A percentile compares a stretch with the other conserved stretches of the same genome.
Conservation (phyloP, 1,140 invertebrate species). For the Panagrolaimus sp. region DNA sequence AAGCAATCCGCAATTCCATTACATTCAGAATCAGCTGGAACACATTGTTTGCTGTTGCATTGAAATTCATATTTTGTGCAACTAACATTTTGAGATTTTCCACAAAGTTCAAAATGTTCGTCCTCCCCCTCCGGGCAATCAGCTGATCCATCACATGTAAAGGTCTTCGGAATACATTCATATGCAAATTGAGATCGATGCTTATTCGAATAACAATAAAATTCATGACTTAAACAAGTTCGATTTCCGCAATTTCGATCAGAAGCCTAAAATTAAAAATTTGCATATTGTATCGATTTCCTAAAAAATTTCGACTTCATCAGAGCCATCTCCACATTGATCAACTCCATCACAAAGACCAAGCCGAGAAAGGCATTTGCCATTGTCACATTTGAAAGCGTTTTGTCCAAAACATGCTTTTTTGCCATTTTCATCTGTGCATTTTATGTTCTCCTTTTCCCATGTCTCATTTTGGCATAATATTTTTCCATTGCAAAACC, state of each 20-base stretch:
- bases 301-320: conserved; percentile 47
- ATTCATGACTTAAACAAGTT: conserved; percentile 25
- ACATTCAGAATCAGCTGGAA: conserved; percentile 59
- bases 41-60: conserved; percentile 74
- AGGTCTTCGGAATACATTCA: conserved; percentile 87
- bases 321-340: conserved; percentile 73
- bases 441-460: conserved; percentile 82
- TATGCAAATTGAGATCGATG: conserved; percentile 57
- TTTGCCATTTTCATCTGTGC: conserved; percentile 84
- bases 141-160: conserved; percentile 86
- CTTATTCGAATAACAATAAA: conserved; percentile 49
- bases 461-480: conserved; percentile 83
- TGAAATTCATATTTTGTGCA: conserved; percentile 83
- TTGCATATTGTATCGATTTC: conserved; percentile 43
- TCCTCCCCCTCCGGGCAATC: conserved; percentile 75
- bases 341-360: conserved; percentile 89
- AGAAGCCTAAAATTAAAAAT: no score
- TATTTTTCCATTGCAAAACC: conserved; percentile 69
- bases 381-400: conserved; percentile 68
- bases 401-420: conserved; percentile 73
- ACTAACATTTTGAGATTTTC: conserved; percentile 69
- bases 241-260: no score
- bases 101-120: conserved; percentile 68
- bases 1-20: conserved; percentile 78
- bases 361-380: conserved; percentile 73